A percentile compares a stretch with the other conserved stretches of the same genome.
Conservation (phyloP, 1,140 invertebrate species). For the Prorops nasuta region DNA sequence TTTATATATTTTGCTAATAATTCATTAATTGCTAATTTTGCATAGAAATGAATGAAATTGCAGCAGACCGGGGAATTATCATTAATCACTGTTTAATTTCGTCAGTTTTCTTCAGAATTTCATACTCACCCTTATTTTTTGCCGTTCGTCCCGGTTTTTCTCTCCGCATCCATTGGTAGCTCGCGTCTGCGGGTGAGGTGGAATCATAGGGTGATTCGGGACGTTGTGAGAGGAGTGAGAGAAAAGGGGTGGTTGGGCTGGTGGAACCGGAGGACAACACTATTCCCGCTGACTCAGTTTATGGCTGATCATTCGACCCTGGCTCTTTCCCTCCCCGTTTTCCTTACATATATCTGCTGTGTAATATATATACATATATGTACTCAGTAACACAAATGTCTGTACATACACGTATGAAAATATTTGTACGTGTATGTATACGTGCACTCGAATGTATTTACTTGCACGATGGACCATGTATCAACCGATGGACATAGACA, state of each 20-base stretch:
- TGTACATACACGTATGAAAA: not conserved
- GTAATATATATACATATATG: not conserved
- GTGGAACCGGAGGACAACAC: slow-evolving; percentile 30
- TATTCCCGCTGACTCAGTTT: slow-evolving; percentile 45
- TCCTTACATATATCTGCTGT: not conserved
- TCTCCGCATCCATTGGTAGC: too few species aligned
- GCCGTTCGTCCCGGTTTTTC: too few species aligned
- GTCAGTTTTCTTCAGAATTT: too few species aligned
- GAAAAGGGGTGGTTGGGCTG: slow-evolving; percentile 14
- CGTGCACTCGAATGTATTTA: slow-evolving; percentile 3
- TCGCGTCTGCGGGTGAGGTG: slow-evolving; percentile 26
- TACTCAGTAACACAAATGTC: not conserved
- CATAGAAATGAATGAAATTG: too few species aligned
- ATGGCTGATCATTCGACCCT: slow-evolving; percentile 50
- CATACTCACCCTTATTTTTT: too few species aligned
- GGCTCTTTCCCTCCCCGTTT: slow-evolving; percentile 6
- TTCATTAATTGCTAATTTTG: too few species aligned
- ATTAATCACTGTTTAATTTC: too few species aligned
- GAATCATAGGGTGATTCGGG: slow-evolving; percentile 29
- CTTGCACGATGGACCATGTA: too few species aligned
- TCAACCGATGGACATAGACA: too few species aligned
- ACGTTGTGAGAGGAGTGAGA: not conserved
- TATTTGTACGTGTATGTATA: not conserved
- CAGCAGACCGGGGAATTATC: too few species aligned
- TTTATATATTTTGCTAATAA: too few species aligned